These are phyloP conservation scores for Hyperoplus immaculatus DNA, from an alignment of 2,797 vertebrate genomes.

Conservation along the genomic window DNA sequence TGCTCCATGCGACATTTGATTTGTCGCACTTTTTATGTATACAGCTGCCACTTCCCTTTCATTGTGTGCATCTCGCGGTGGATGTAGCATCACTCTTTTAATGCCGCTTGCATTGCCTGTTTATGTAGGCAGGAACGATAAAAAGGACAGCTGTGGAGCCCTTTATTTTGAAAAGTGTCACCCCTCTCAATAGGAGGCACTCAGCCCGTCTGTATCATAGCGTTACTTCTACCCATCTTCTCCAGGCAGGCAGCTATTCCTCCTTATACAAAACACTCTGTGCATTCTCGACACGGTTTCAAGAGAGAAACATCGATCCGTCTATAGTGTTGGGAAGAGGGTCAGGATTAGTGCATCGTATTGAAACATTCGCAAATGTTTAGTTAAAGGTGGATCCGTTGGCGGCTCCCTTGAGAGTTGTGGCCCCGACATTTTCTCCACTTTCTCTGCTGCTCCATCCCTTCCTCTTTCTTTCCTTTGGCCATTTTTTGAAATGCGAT, in stretches of 20 bases:
- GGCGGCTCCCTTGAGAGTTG: not conserved
- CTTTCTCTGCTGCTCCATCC: slow-evolving; percentile 3
- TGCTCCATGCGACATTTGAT: slow-evolving; percentile 73
- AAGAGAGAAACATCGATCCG: slow-evolving; percentile 31
- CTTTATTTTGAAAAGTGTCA: slow-evolving; percentile 78
- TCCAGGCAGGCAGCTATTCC: slow-evolving; percentile 48
- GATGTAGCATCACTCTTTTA: slow-evolving; percentile 77
- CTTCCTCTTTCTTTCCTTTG: slow-evolving; percentile 41
- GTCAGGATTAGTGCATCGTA: slow-evolving; percentile 13
- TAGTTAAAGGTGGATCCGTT: slow-evolving; percentile 39
- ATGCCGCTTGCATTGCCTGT: slow-evolving; percentile 69
- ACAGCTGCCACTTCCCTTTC: slow-evolving; percentile 82
- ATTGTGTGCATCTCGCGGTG: slow-evolving; percentile 72
- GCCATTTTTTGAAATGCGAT: slow-evolving; percentile 45
- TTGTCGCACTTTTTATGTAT: slow-evolving; percentile 78
- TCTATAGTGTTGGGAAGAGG: slow-evolving; percentile 13
- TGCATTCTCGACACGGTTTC: slow-evolving; percentile 23
- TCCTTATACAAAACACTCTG: slow-evolving; percentile 19
- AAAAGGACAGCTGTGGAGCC: slow-evolving; percentile 84
- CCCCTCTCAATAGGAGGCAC: slow-evolving; percentile 68
- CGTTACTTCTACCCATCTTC: slow-evolving; percentile 68
- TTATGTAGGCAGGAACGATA: slow-evolving; percentile 74
- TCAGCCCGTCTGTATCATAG: slow-evolving; percentile 60
- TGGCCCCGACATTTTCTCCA: not conserved
- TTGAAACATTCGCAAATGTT: slow-evolving; percentile 33